These are phyloP conservation scores for Eciton burchellii DNA, from an alignment of 1,140 invertebrate genomes.

Conservation along the genomic window DNA sequence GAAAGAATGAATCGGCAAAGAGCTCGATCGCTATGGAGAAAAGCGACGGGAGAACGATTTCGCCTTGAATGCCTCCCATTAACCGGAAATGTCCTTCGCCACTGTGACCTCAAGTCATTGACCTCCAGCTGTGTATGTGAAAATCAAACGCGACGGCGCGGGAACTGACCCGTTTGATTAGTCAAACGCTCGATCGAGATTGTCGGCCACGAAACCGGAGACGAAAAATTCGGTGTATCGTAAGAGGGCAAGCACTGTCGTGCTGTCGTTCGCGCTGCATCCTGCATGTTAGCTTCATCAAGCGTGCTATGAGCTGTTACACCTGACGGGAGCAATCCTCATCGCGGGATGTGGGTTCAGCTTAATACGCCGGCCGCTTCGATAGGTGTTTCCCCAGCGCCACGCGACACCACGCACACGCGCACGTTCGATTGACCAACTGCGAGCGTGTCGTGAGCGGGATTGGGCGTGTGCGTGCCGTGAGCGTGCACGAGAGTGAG, in stretches of 20 bases:
- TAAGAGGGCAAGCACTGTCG: background rate
- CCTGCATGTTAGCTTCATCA: background rate
- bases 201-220: too few relatives aligned
- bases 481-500: constrained; percentile 68
- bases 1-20: background rate
- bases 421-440: constrained; percentile 26
- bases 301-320: background rate
- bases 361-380: constrained; percentile 45
- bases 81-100: too few relatives aligned
- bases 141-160: background rate
- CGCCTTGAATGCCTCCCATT: too few relatives aligned
- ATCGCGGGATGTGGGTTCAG: constrained; percentile 16
- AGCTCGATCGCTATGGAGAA: too few relatives aligned
- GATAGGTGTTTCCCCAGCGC: constrained; percentile 72
- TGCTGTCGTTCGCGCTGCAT: background rate
- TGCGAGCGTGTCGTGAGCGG: constrained; percentile 27
- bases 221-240: too few relatives aligned
- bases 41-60: too few relatives aligned
- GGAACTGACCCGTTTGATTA: too few relatives aligned
- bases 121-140: background rate
- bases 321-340: background rate
- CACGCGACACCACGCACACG: constrained; percentile 60
- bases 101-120: too few relatives aligned
- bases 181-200: too few relatives aligned
- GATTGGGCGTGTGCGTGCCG: constrained; percentile 47